phyloP scores from a whole-genome alignment of 1,140 invertebrate species.

The Tetraneura akinire region DNA sequence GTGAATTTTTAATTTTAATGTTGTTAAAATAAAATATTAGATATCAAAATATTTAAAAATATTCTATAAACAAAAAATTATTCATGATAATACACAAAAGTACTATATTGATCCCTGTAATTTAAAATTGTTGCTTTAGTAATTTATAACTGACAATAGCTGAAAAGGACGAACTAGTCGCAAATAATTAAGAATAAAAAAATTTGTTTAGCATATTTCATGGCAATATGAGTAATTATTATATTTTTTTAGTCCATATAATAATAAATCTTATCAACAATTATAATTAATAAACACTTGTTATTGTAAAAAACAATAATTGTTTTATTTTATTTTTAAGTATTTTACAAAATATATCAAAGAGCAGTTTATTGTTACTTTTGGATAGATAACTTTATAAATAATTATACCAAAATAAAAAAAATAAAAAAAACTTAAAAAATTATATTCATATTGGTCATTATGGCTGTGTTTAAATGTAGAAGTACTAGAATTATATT shows the following conservation, averaged over 20 bases:
- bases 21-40: slow-evolving; percentile 15
- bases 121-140: too few species aligned
- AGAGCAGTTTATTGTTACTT: too few species aligned
- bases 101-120: too few species aligned
- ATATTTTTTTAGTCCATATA: not conserved
- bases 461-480: too few species aligned
- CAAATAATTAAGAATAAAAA: too few species aligned
- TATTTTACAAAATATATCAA: too few species aligned
- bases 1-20: not conserved
- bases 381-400: too few species aligned
- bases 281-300: slow-evolving; percentile 18
- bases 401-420: too few species aligned
- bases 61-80: not conserved
- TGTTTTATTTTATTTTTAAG: too few species aligned
- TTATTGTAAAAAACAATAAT: slow-evolving; percentile 3
- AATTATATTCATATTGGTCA: too few species aligned
- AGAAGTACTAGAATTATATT: too few species aligned
- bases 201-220: not conserved
- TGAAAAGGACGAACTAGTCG: not conserved
- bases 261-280: not conserved
- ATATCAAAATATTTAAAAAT: not conserved
- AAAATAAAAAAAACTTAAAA: too few species aligned
- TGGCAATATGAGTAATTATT: not conserved
- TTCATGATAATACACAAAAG: not conserved
- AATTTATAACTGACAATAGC: not conserved